phyloP scores from a whole-genome alignment of 2,888 invertebrate genomes.

The Bibio marci region DNA sequence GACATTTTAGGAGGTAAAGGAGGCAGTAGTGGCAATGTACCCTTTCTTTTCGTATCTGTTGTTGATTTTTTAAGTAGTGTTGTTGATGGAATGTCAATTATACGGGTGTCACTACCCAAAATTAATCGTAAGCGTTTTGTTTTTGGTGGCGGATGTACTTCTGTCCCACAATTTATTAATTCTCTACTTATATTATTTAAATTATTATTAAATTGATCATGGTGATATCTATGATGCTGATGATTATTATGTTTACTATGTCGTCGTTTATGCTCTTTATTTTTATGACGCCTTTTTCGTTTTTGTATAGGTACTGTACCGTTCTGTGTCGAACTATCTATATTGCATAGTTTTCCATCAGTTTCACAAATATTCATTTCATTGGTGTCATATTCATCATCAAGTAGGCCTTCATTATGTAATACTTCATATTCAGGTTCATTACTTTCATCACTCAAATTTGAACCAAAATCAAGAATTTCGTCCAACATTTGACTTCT shows the following conservation, averaged over 20 bases:
- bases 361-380: slow-evolving; percentile 14
- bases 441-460: slow-evolving; percentile 43
- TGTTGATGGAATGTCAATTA: slow-evolving; percentile 72
- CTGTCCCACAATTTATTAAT: slow-evolving; percentile 17
- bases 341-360: slow-evolving; percentile 34
- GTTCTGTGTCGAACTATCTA: slow-evolving; percentile 12
- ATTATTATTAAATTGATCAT: slow-evolving; percentile 2
- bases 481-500: slow-evolving; percentile 74
- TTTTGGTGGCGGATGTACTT: slow-evolving; percentile 43
- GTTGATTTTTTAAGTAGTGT: slow-evolving; percentile 33
- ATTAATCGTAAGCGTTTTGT: slow-evolving; percentile 75
- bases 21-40: too few relatives aligned
- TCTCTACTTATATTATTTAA: slow-evolving; percentile 1
- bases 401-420: slow-evolving; percentile 54
- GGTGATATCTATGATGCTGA: not conserved
- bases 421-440: slow-evolving; percentile 72
- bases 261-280: slow-evolving; percentile 25
- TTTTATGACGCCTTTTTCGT: slow-evolving; percentile 43
- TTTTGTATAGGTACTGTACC: slow-evolving; percentile 15
- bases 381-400: slow-evolving; percentile 1
- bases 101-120: slow-evolving; percentile 76
- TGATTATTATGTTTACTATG: slow-evolving; percentile 3
- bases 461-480: slow-evolving; percentile 62
- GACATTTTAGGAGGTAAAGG: too few relatives aligned
- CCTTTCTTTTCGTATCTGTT: not conserved